Evolutionary conservation across 2,888 invertebrate species (phyloP).

Genomic region (Phaedon cochleariae): DNA sequence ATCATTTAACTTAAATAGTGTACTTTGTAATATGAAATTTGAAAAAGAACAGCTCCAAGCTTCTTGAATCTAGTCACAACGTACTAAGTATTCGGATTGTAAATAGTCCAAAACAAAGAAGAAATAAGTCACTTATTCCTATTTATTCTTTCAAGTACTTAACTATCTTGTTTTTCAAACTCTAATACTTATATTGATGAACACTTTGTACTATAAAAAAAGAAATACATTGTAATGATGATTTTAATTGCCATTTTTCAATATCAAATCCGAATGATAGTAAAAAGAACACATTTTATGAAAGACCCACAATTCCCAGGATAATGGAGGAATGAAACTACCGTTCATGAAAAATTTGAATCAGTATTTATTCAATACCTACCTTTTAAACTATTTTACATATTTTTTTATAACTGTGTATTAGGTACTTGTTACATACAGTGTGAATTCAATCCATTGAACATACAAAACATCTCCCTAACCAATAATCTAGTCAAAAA

Average conservation of each 20-base stretch:
- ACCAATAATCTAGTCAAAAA: constrained; percentile 8
- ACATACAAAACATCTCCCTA: not conserved
- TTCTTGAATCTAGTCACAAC: constrained; percentile 16
- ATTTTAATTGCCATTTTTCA: not conserved
- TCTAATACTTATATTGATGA: constrained; percentile 9
- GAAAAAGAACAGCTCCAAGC: constrained; percentile 8
- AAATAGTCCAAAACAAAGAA: not conserved
- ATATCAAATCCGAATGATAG: too few relatives aligned
- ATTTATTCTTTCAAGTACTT: constrained; percentile 12
- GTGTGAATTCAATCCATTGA: not conserved
- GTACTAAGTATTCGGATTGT: constrained; percentile 15
- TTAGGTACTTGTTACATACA: constrained; percentile 32
- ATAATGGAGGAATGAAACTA: not conserved
- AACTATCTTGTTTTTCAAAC: not conserved
- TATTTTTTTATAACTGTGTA: constrained; percentile 40
- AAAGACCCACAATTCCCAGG: too few relatives aligned
- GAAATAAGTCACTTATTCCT: constrained; percentile 14
- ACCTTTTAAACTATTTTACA: constrained; percentile 22
- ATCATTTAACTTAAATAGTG: not conserved
- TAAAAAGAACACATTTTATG: too few relatives aligned
- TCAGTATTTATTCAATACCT: constrained; percentile 32
- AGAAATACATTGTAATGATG: not conserved
- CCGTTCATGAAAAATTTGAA: not conserved
- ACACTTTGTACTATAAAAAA: constrained; percentile 13
- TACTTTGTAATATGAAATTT: constrained; percentile 12